phyloP scores from a whole-genome alignment of 2,888 invertebrate species.

The Patella caerulea region DNA sequence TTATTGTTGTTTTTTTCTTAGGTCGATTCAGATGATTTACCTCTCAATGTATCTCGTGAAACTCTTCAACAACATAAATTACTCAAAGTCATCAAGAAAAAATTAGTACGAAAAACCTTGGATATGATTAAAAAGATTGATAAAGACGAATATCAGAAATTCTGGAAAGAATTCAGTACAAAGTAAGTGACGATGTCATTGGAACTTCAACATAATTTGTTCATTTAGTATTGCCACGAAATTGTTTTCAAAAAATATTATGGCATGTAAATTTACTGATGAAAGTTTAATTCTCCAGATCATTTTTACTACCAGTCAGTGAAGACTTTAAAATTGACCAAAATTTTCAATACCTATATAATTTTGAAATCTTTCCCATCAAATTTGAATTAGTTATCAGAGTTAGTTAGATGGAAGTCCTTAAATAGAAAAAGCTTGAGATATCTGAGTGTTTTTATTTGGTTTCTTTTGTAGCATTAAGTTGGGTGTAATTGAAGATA shows the following conservation, averaged over 20 bases:
- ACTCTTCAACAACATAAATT: slow-evolving; percentile 98
- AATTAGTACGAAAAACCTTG: slow-evolving; percentile 94
- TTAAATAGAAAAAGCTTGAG: neutral
- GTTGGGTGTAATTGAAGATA: slow-evolving; percentile 97
- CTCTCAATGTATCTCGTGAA: slow-evolving; percentile 97
- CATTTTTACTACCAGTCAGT: too few species aligned
- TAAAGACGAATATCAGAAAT: slow-evolving; percentile 88
- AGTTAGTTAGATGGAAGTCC: too few species aligned
- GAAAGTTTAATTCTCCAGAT: too few species aligned
- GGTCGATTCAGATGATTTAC: slow-evolving; percentile 97
- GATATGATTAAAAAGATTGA: slow-evolving; percentile 98
- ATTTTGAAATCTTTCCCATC: neutral
- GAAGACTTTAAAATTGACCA: too few species aligned
- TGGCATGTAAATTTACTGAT: too few species aligned
- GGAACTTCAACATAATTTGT: too few species aligned
- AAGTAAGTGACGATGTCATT: slow-evolving; percentile 77
- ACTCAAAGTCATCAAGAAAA: slow-evolving; percentile 99
- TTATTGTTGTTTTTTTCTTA: slow-evolving; percentile 33
- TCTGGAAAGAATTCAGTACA: slow-evolving; percentile 99
- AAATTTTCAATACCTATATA: too few species aligned
- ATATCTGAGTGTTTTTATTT: neutral
- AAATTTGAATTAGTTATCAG: neutral
- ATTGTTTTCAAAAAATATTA: too few species aligned
- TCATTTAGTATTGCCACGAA: too few species aligned
- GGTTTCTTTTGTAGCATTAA: slow-evolving; percentile 79